Percentiles rank a stretch among this genome's conserved stretches.
These are phyloP conservation scores for Charadrius vociferus DNA, from an alignment of 2,113 vertebrate species.

Conservation along the genomic window DNA sequence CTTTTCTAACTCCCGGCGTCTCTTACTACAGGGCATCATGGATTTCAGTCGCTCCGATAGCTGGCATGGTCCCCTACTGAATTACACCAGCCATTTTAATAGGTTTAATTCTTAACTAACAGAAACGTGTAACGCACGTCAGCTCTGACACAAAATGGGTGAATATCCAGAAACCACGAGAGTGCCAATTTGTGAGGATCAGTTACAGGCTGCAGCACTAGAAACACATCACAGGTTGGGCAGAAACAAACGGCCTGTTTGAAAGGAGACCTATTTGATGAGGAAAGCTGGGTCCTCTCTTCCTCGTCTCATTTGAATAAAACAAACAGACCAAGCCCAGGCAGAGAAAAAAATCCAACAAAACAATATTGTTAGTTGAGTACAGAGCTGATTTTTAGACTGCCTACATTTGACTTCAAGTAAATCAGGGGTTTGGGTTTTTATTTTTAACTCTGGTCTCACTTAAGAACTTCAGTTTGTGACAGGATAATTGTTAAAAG, in stretches of 20 bases:
- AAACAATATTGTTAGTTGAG: neutral
- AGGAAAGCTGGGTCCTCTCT: neutral
- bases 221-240: neutral
- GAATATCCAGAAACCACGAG: neutral
- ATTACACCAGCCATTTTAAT: neutral
- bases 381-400: neutral
- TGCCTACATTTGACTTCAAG: neutral
- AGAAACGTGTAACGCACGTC: neutral
- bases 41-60: neutral
- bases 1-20: neutral
- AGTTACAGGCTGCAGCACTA: neutral
- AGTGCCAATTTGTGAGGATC: neutral
- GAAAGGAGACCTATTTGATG: neutral
- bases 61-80: fast-evolving
- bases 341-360: neutral
- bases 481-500: neutral
- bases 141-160: neutral
- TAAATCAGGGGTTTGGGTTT: neutral
- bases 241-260: neutral
- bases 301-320: slow-evolving; percentile 36
- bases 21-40: neutral
- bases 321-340: slow-evolving; percentile 52
- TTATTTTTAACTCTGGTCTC: neutral
- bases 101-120: neutral
- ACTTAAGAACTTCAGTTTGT: neutral